These are phyloP conservation scores for Tuta absoluta DNA, from an alignment of 2,888 invertebrate genomes.

Conservation along the genomic window DNA sequence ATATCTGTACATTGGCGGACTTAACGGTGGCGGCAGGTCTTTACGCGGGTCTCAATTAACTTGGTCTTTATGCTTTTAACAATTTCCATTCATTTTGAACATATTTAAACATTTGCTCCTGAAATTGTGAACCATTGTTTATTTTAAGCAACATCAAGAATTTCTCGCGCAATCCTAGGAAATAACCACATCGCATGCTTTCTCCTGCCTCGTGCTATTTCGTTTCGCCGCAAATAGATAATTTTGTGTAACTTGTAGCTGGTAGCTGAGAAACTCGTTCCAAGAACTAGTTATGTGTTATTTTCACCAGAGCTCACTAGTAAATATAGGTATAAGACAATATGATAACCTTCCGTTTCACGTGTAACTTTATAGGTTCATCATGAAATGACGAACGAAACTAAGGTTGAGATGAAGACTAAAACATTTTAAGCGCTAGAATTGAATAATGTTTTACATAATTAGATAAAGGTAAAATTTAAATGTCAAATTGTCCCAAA, in stretches of 20 bases:
- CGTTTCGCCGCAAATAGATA: background rate
- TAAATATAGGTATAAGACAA: background rate
- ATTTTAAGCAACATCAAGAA: background rate
- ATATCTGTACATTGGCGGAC: too few species aligned
- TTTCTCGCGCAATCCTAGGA: background rate
- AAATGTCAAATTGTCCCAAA: too few species aligned
- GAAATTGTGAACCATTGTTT: background rate
- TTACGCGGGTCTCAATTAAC: too few species aligned
- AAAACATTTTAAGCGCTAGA: too few species aligned
- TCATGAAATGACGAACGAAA: too few species aligned
- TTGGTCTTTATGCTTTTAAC: background rate
- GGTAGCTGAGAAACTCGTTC: background rate
- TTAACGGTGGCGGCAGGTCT: too few species aligned
- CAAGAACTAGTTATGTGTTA: background rate
- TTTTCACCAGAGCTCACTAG: background rate
- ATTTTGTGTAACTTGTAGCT: conserved; percentile 1
- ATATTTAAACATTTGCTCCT: background rate
- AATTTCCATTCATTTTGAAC: background rate
- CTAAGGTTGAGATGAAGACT: too few species aligned
- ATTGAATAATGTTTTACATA: too few species aligned
- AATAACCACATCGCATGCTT: background rate
- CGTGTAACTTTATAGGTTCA: too few species aligned
- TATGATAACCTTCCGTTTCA: background rate
- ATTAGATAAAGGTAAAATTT: too few species aligned
- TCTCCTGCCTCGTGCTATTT: background rate